These are phyloP conservation scores for Rotaria macrura DNA, from an alignment of 2,888 invertebrate genomes.

Conservation along the genomic window DNA sequence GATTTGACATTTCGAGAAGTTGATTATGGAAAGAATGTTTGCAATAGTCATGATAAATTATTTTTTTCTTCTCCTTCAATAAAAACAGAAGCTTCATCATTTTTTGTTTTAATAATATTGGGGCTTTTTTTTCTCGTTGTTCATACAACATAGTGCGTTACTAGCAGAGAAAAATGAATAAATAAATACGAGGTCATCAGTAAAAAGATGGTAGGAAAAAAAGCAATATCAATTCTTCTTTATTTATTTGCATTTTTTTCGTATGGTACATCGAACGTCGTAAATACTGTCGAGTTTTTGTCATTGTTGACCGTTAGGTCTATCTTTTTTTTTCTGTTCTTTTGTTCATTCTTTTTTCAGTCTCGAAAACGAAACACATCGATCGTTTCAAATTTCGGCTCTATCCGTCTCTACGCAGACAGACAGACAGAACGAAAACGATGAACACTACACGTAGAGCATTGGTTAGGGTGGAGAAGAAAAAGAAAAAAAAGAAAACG, in stretches of 20 bases:
- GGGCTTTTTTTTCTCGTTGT: neutral
- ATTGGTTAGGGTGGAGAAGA: neutral
- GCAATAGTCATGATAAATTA: neutral
- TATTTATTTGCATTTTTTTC: neutral
- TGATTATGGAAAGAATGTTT: neutral
- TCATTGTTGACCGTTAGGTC: neutral
- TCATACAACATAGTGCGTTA: no score
- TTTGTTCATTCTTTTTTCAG: neutral
- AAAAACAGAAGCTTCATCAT: neutral
- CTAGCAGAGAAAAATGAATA: no score
- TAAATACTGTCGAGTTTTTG: neutral
- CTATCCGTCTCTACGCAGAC: neutral
- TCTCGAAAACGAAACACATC: conserved; percentile 9
- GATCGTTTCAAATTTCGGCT: conserved; percentile 7
- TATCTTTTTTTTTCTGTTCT: neutral
- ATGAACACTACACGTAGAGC: neutral
- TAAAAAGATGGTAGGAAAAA: neutral
- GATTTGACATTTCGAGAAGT: neutral
- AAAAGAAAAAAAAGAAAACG: neutral
- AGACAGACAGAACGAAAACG: neutral
- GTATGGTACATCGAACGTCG: neutral
- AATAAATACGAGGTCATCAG: no score
- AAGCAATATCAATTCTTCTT: neutral
- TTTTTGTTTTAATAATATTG: neutral
- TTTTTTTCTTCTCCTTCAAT: neutral